phyloP scores from a whole-genome alignment of 2,888 invertebrate species.

The Hemaris fuciformis region DNA sequence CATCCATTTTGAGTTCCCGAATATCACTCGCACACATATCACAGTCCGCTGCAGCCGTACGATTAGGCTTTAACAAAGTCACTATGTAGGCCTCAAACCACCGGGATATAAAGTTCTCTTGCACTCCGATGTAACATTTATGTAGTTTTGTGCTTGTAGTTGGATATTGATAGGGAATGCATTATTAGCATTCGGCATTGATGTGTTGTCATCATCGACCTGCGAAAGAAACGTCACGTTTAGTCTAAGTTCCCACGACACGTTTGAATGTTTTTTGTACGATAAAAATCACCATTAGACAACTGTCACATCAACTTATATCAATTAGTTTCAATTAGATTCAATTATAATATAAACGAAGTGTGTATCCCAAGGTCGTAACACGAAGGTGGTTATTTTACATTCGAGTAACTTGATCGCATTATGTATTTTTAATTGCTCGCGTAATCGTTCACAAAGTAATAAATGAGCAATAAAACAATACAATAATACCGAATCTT shows the following conservation, averaged over 20 bases:
- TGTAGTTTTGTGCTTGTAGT: slow-evolving; percentile 69
- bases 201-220: slow-evolving; percentile 71
- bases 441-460: neutral
- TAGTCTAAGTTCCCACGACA: slow-evolving; percentile 16
- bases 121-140: slow-evolving; percentile 36
- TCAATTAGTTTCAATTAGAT: slow-evolving; percentile 31
- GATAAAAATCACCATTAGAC: slow-evolving; percentile 29
- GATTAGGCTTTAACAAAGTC: slow-evolving; percentile 19
- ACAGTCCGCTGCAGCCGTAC: slow-evolving; percentile 33
- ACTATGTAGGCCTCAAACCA: slow-evolving; percentile 33
- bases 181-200: slow-evolving; percentile 55
- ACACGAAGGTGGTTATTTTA: slow-evolving; percentile 24
- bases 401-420: slow-evolving; percentile 21
- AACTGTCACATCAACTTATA: slow-evolving; percentile 38
- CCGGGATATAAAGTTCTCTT: slow-evolving; percentile 27
- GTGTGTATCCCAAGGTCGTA: slow-evolving; percentile 27
- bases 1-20: slow-evolving; percentile 67
- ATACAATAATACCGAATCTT: neutral
- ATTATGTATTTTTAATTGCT: slow-evolving; percentile 15
- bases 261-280: slow-evolving; percentile 23
- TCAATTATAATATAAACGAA: slow-evolving; percentile 31
- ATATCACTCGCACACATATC: slow-evolving; percentile 59
- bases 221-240: slow-evolving; percentile 52
- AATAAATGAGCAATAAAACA: neutral
- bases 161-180: slow-evolving; percentile 63